Evolutionary conservation across 2,888 invertebrate genomes (phyloP).

Genomic region (Nebria brevicollis): DNA sequence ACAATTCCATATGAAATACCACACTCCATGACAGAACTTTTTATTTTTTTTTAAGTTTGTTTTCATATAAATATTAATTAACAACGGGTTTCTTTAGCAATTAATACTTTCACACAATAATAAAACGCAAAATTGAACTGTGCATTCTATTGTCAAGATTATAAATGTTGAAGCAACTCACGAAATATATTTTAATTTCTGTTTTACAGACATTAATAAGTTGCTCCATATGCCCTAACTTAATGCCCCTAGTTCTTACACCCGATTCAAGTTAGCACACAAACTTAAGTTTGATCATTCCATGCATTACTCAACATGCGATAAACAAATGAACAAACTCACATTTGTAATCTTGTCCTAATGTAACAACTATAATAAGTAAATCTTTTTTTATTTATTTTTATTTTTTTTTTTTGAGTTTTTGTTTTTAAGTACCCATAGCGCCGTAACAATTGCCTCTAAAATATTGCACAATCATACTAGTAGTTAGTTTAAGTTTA

Average conservation of each 20-base stretch:
- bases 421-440: conserved; percentile 36
- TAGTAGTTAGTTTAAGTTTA: conserved; percentile 30
- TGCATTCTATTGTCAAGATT: conserved; percentile 30
- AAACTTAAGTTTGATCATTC: too few species aligned
- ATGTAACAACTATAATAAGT: conserved; percentile 39
- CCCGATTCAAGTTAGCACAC: too few species aligned
- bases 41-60: neutral
- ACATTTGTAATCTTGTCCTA: neutral
- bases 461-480: conserved; percentile 47
- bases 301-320: too few species aligned
- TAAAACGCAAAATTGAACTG: conserved; percentile 32
- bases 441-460: conserved; percentile 46
- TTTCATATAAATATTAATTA: conserved; percentile 14
- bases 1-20: conserved; percentile 20
- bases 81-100: conserved; percentile 30
- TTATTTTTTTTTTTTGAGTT: neutral
- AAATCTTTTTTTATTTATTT: neutral
- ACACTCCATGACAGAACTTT: conserved; percentile 29
- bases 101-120: conserved; percentile 39
- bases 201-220: too few species aligned
- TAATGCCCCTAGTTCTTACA: too few species aligned
- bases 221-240: neutral
- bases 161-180: neutral
- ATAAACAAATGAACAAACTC: neutral
- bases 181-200: too few species aligned